Base-by-base conservation (phyloP, 2,888 invertebrate species). In the Anticlea derivata region DNA sequence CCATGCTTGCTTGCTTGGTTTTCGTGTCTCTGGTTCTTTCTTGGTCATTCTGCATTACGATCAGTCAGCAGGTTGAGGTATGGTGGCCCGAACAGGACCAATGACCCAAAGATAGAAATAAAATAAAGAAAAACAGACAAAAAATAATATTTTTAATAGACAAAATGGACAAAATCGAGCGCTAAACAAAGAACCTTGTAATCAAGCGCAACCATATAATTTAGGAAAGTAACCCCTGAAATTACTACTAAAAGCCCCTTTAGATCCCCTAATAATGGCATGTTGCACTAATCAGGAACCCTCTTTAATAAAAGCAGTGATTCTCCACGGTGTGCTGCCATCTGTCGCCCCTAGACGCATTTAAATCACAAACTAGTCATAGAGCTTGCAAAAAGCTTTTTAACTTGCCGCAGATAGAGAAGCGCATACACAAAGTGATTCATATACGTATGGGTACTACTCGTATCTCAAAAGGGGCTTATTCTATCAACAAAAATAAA, bases 331-430 rank as follows among this genome's bases (percentile, higher is more conserved):
- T 48, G 59, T 47, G 27, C 49, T 51, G 60, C 65, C 75, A 73
- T 74, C 72, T 73, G 73, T 59, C 52, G 58, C 51, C 62, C 63
- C 56, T 49, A 40, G 47, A 30, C 44, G 55, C 54, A 73, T 73
- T 74, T 70, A 71, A 73, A 69, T 72, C 54, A 68, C 74, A 68
- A 73, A 73, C 63, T 67, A 61, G 37, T 10, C 34, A 38, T 17
- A 31, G 48, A 39, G 29, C 24, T 12, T 23, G 5, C 24, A 47
- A 22, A 30, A 13, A 7, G n/a, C n/a, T 4, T 6, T 7, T 8
- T 23, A 5, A 12, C 20, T 23, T 11, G 8, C 0, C 27, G 12
- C 2, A 8, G 7, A 1, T 30, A 45, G 29, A 45, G 22, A 37
- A 35, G 10, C 7, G 17, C 17, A 17, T 17, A 4, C 17, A 3